Conservation (phyloP, 2,888 invertebrate genomes). For the Tipula vernalis region DNA sequence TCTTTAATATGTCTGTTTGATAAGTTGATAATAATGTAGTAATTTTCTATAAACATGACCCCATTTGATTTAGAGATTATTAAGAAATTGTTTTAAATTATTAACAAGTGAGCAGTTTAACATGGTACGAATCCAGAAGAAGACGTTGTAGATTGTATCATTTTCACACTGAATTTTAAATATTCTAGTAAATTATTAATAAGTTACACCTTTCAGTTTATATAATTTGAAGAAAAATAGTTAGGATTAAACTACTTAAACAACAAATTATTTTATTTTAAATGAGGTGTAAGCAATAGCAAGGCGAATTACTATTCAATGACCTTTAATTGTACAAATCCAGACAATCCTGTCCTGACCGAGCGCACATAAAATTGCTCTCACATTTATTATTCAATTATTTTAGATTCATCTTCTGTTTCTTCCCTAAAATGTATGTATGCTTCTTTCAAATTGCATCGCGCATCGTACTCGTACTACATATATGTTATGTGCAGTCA, state of each 20-base stretch:
- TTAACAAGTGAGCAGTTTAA: background rate
- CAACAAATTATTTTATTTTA: background rate
- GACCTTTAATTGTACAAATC: background rate
- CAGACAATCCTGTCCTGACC: background rate
- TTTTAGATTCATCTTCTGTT: background rate
- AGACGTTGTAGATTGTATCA: background rate
- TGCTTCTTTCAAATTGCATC: background rate
- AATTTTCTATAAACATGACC: background rate
- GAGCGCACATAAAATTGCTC: background rate
- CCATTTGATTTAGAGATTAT: background rate
- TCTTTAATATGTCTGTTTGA: background rate
- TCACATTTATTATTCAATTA: background rate
- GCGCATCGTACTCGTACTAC: background rate
- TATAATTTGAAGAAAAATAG: background rate
- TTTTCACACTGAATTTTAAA: background rate
- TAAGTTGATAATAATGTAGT: background rate
- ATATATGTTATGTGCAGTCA: background rate
- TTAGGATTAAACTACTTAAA: background rate
- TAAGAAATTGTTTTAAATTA: background rate
- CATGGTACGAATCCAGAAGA: background rate
- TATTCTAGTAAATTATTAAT: background rate
- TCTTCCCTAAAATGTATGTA: background rate
- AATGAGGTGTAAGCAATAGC: background rate
- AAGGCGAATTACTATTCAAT: background rate
- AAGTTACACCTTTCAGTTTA: background rate